These are phyloP conservation scores for Cyrtonyx montezumae DNA, from an alignment of 2,113 vertebrate genomes.

Conservation along the genomic window DNA sequence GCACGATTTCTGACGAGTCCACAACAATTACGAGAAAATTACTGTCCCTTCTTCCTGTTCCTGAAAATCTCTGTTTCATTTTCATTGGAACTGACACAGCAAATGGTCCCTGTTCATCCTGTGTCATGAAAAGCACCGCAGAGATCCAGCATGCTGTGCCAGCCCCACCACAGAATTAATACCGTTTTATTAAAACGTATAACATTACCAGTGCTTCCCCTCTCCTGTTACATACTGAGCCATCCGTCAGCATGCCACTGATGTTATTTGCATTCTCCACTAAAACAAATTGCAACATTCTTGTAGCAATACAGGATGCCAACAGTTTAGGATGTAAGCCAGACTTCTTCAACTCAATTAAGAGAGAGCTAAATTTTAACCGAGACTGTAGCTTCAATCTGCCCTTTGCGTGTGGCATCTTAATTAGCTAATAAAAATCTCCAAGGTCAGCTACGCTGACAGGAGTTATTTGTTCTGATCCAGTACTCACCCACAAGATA, in stretches of 20 bases:
- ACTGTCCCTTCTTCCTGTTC: neutral
- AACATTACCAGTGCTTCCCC: neutral
- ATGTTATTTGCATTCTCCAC: slow-evolving; percentile 1
- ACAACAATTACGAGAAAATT: neutral
- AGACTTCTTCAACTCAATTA: slow-evolving; percentile 9
- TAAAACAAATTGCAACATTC: neutral
- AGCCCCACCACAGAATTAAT: neutral
- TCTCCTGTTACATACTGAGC: neutral
- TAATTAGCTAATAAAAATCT: slow-evolving; percentile 18
- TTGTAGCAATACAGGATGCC: neutral
- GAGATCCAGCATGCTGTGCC: neutral
- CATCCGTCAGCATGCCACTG: neutral
- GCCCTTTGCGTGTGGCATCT: neutral
- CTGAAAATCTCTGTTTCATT: neutral
- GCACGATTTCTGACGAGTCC: slow-evolving; percentile 20
- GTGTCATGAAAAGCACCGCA: neutral
- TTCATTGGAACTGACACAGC: neutral
- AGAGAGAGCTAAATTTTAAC: slow-evolving; percentile 10
- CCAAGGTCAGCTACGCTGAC: neutral
- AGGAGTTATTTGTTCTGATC: neutral
- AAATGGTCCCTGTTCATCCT: neutral
- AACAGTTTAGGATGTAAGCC: neutral
- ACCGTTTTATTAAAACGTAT: neutral
- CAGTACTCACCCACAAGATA: neutral
- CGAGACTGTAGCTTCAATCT: neutral